A percentile compares a stretch with the other conserved stretches of the same genome.
Evolutionary conservation across 1,140 invertebrate species (phyloP).

Genomic region (Neocloeon triangulifer): DNA sequence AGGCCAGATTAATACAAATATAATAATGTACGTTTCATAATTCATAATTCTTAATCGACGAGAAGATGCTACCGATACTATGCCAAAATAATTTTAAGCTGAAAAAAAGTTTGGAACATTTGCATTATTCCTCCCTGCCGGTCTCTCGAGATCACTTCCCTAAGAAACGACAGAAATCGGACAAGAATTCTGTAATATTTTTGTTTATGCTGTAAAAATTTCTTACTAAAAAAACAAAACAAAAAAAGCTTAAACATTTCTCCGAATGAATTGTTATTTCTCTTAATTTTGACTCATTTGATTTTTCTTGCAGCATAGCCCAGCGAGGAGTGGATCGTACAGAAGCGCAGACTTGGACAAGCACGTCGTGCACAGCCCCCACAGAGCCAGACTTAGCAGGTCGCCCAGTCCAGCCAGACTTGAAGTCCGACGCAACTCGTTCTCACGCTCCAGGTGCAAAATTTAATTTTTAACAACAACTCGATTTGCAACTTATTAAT

Average conservation of each 20-base stretch:
- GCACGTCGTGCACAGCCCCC: slow-evolving; percentile 7
- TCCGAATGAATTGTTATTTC: not conserved
- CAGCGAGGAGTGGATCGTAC: slow-evolving; percentile 9
- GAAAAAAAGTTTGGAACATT: too few relatives aligned
- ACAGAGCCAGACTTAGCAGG: slow-evolving; percentile 8
- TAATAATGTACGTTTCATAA: too few relatives aligned
- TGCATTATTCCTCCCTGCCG: too few relatives aligned
- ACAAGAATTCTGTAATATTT: too few relatives aligned
- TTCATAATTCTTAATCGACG: too few relatives aligned
- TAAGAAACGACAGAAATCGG: too few relatives aligned
- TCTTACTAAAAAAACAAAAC: too few relatives aligned
- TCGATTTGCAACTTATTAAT: not conserved
- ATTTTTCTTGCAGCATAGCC: slow-evolving; percentile 8
- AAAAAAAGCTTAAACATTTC: slow-evolving; percentile 1
- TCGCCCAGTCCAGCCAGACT: slow-evolving; percentile 7
- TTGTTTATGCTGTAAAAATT: too few relatives aligned
- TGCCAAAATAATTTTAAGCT: too few relatives aligned
- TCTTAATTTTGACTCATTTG: not conserved
- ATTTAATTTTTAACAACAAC: not conserved
- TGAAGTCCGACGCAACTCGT: slow-evolving; percentile 8
- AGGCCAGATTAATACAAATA: too few relatives aligned
- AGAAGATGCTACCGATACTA: too few relatives aligned
- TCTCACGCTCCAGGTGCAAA: slow-evolving; percentile 8
- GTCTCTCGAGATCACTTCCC: too few relatives aligned
- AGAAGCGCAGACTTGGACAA: slow-evolving; percentile 9